A percentile compares a stretch with the other conserved stretches of the same genome.
Conservation (phyloP, 2,797 vertebrate genomes). For the Salmo trutta region DNA sequence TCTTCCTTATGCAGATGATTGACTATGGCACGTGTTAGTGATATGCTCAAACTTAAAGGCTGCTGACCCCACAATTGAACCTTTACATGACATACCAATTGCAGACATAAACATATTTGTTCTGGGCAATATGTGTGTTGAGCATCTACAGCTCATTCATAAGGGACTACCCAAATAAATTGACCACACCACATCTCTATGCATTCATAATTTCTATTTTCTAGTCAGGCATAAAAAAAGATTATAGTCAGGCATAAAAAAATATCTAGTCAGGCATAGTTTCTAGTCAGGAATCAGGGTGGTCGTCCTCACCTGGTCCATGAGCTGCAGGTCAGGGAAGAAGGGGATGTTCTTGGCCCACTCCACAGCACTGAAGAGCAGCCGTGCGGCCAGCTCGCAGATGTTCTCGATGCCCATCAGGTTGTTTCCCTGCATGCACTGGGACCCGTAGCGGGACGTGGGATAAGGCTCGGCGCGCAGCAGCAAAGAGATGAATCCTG, state of each 20-base stretch:
- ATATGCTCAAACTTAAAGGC: not conserved
- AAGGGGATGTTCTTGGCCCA: conserved; percentile 92
- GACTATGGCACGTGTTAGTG: not conserved
- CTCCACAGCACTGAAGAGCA: conserved; percentile 87
- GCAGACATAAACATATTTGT: not conserved
- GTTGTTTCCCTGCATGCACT: conserved; percentile 88
- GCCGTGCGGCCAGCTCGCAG: conserved; percentile 85
- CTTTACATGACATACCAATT: not conserved
- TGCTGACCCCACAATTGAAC: not conserved
- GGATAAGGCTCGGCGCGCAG: conserved; percentile 87
- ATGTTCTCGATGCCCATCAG: conserved; percentile 89
- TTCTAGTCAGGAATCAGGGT: not conserved
- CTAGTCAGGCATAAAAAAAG: not conserved
- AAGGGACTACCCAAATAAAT: not conserved
- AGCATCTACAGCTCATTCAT: not conserved
- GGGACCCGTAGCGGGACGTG: conserved; percentile 82
- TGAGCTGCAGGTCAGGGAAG: conserved; percentile 87
- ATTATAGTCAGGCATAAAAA: too few species aligned
- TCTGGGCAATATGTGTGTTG: not conserved
- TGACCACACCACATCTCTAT: not conserved
- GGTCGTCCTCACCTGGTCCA: conserved; percentile 77
- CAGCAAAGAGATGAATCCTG: conserved; percentile 85
- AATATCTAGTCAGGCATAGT: not conserved
- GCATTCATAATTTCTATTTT: not conserved
- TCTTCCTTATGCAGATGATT: not conserved